Percentiles rank a stretch among this genome's conserved stretches.
phyloP scores from a whole-genome alignment of 1,140 invertebrate species.

The Plutomurus gul region DNA sequence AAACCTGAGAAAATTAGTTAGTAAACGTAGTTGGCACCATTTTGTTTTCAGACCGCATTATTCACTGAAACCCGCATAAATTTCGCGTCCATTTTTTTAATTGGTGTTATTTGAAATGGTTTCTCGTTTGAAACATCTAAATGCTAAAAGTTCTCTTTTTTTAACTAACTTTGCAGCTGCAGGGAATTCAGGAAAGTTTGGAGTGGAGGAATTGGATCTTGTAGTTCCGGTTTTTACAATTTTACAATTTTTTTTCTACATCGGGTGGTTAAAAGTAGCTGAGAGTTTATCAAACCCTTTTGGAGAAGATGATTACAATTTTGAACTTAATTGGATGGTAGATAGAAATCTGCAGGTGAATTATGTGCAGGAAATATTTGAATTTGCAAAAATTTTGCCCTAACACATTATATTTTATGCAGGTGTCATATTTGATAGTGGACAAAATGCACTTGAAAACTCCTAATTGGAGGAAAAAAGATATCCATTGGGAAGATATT shows the following conservation, averaged over 20 bases:
- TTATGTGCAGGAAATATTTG: conserved; percentile 73
- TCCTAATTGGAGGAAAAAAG: conserved; percentile 59
- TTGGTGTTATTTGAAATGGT: too few relatives aligned
- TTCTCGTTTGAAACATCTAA: too few relatives aligned
- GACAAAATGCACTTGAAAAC: neutral
- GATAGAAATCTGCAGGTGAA: conserved; percentile 59
- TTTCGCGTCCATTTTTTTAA: too few relatives aligned
- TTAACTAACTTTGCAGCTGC: neutral
- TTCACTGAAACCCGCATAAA: conserved; percentile 52
- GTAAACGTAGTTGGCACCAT: conserved; percentile 61
- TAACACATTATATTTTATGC: conserved; percentile 87
- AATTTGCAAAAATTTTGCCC: neutral
- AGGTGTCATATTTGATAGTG: conserved; percentile 48
- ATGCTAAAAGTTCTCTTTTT: conserved; percentile 31
- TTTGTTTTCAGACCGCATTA: neutral
- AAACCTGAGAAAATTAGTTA: too few relatives aligned
- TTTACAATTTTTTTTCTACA: conserved; percentile 64
- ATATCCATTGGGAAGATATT: conserved; percentile 88
- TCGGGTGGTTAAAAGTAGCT: conserved; percentile 58
- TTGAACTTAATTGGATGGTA: conserved; percentile 57
- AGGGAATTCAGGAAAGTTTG: conserved; percentile 49
- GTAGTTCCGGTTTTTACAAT: conserved; percentile 66
- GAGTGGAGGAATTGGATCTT: conserved; percentile 61
- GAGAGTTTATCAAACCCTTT: conserved; percentile 61
- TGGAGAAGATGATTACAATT: conserved; percentile 65